Conservation (phyloP, 1,140 invertebrate genomes). For the Tribolium castaneum region DNA sequence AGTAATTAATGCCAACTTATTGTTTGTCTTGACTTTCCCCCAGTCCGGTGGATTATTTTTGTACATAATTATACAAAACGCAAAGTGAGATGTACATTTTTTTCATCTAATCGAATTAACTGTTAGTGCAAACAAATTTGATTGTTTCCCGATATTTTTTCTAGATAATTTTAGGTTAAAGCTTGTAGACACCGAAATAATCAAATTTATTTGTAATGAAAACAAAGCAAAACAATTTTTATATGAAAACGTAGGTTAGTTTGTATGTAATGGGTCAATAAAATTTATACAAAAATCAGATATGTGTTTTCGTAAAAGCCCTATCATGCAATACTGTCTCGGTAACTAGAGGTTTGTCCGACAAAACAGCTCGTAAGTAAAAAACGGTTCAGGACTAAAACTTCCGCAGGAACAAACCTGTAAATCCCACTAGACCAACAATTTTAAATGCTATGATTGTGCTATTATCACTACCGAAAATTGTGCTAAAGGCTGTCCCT, state of each 20-base stretch:
- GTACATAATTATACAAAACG: conserved; percentile 21
- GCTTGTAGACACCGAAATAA: conserved; percentile 20
- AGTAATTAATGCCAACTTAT: not conserved
- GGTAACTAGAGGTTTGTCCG: not conserved
- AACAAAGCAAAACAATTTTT: conserved; percentile 24
- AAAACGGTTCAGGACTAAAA: no score
- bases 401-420: not conserved
- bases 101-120: conserved; percentile 22
- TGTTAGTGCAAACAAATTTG: conserved; percentile 39
- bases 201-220: conserved; percentile 38
- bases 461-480: conserved; percentile 31
- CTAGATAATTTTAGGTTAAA: conserved; percentile 17
- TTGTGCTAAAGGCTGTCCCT: not conserved
- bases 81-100: conserved; percentile 30
- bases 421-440: not conserved
- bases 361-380: no score
- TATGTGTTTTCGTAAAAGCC: conserved; percentile 23
- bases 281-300: conserved; percentile 34
- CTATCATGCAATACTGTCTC: conserved; percentile 25
- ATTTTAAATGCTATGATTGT: conserved; percentile 14
- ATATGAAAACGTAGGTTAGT: conserved; percentile 35
- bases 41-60: conserved; percentile 25
- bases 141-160: conserved; percentile 14
- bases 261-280: conserved; percentile 38
- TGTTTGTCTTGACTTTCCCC: not conserved